Conservation (phyloP, 2,113 vertebrate genomes). For the Pundamilia nyererei region DNA sequence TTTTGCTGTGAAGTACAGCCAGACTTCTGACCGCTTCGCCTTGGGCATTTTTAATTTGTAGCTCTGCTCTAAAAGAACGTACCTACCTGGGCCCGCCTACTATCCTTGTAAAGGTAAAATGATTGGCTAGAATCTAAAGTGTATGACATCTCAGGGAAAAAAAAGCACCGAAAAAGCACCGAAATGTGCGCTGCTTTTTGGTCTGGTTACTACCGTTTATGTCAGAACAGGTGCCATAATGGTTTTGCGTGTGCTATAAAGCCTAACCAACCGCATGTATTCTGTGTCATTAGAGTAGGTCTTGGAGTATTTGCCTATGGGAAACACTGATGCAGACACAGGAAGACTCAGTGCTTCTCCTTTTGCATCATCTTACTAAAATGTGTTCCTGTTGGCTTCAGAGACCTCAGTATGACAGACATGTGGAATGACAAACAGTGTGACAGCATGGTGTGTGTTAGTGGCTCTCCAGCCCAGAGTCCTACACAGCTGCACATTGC, state of each 20-base stretch:
- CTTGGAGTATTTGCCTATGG: conserved; percentile 4
- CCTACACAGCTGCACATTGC: conserved; percentile 52
- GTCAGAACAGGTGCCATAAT: background rate
- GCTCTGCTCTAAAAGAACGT: background rate
- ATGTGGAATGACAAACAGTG: conserved; percentile 61
- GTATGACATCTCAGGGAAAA: background rate
- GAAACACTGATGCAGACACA: conserved; percentile 54
- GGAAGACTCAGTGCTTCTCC: conserved; percentile 49
- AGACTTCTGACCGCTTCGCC: rapidly evolving
- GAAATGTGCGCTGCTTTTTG: background rate
- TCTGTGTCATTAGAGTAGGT: background rate
- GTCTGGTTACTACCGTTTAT: background rate
- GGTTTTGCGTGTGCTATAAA: background rate
- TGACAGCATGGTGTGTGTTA: conserved; percentile 35
- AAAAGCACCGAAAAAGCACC: background rate
- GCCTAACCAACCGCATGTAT: background rate
- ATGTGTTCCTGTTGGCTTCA: conserved; percentile 43
- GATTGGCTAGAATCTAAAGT: background rate
- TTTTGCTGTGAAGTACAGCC: background rate
- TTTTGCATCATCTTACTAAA: conserved; percentile 47
- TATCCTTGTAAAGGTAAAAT: background rate
- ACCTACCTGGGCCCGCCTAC: rapidly evolving
- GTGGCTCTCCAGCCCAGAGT: background rate
- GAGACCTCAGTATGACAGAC: conserved; percentile 38
- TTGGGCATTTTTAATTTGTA: background rate